phyloP scores from a whole-genome alignment of 2,797 vertebrate species.

The Malurus splendens region DNA sequence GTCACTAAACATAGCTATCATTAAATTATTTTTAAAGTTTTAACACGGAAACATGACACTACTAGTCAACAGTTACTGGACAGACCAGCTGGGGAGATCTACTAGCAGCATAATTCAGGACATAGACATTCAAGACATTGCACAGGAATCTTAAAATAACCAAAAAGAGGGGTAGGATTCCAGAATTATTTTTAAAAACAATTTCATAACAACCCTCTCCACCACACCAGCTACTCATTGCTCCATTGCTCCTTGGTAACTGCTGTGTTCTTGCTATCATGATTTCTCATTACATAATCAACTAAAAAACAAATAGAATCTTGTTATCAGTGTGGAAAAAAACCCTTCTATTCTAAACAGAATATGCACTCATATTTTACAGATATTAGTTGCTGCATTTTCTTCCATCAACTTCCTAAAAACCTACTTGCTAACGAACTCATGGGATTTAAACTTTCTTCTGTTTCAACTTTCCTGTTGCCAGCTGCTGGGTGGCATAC shows the following conservation, averaged over 20 bases:
- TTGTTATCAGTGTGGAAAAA: neutral
- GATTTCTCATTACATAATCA: conserved; percentile 14
- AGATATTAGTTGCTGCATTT: neutral
- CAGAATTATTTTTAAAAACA: conserved; percentile 42
- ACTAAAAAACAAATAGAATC: neutral
- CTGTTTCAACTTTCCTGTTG: neutral
- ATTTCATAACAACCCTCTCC: neutral
- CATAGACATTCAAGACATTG: neutral
- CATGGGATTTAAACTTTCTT: neutral
- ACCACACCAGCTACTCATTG: neutral
- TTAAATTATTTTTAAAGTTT: conserved; percentile 37
- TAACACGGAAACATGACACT: neutral
- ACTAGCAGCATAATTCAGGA: neutral
- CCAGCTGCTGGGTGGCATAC: neutral
- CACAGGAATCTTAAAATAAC: conserved; percentile 33
- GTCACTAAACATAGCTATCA: conserved; percentile 31
- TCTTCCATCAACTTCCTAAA: neutral
- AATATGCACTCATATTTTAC: neutral
- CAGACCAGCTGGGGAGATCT: conserved; percentile 2
- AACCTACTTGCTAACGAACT: neutral
- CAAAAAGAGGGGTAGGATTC: conserved; percentile 6
- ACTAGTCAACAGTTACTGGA: neutral
- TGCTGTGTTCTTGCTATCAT: neutral
- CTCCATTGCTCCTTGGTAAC: neutral
- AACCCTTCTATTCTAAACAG: neutral